Conservation (phyloP, 2,888 invertebrate genomes). For the Eristalinus aeneus region DNA sequence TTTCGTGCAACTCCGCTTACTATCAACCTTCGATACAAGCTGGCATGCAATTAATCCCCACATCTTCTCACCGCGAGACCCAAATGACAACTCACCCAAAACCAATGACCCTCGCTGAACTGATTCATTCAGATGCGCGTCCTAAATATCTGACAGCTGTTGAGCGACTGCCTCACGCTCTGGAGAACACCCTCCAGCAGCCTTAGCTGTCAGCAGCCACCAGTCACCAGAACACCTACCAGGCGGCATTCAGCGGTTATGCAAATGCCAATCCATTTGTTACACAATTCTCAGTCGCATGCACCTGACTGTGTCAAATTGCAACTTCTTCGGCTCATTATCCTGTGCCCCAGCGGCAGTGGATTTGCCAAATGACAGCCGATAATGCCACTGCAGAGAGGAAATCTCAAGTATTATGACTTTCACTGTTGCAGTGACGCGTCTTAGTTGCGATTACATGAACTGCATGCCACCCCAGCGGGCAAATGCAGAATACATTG, state of each 20-base stretch:
- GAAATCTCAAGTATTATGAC: not conserved
- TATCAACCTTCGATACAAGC: constrained; percentile 31
- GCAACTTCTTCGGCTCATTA: not conserved
- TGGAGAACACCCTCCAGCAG: not conserved
- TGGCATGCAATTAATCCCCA: constrained; percentile 17
- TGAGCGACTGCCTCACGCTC: not conserved
- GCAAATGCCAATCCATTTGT: not conserved
- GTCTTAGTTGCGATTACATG: constrained; percentile 28
- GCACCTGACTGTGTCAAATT: constrained; percentile 20
- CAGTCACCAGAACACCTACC: not conserved
- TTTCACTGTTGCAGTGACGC: constrained; percentile 26
- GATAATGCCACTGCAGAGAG: not conserved
- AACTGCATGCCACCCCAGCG: not conserved
- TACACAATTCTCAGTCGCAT: constrained; percentile 13
- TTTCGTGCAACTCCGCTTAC: constrained; percentile 41
- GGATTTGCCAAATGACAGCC: constrained; percentile 5
- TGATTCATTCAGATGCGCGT: not conserved
- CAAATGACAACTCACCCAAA: constrained; percentile 26
- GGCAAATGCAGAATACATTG: constrained; percentile 42
- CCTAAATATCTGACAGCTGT: constrained; percentile 16
- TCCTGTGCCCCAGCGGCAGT: not conserved
- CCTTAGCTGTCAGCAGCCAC: not conserved
- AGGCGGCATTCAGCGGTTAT: too few relatives aligned
- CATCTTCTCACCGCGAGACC: constrained; percentile 14
- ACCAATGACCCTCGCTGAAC: constrained; percentile 7